Conservation (phyloP, 2,888 invertebrate genomes). For the Hypomecis atomaria region DNA sequence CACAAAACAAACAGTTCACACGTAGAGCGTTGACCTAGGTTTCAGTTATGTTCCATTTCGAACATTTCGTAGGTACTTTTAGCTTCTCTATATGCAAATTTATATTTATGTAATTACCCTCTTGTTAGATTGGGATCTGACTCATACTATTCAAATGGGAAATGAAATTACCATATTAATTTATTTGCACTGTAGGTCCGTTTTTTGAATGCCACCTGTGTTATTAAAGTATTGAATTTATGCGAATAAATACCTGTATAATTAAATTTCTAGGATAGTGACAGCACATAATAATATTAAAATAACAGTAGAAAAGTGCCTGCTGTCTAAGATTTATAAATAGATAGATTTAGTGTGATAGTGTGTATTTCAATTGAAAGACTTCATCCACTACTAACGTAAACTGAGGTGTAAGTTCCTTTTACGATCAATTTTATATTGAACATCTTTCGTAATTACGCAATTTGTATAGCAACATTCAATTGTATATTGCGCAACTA, state of each 20-base stretch:
- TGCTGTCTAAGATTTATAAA: not conserved
- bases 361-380: too few relatives aligned
- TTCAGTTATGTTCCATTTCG: slow-evolving; percentile 61
- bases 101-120: slow-evolving; percentile 68
- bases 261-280: slow-evolving; percentile 4
- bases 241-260: slow-evolving; percentile 5
- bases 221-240: slow-evolving; percentile 19
- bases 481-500: too few relatives aligned
- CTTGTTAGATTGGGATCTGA: slow-evolving; percentile 57
- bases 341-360: too few relatives aligned
- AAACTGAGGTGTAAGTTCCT: too few relatives aligned
- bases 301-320: slow-evolving; percentile 13
- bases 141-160: slow-evolving; percentile 56
- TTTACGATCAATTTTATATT: too few relatives aligned
- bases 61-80: slow-evolving; percentile 51
- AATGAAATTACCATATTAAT: slow-evolving; percentile 62
- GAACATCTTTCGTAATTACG: too few relatives aligned
- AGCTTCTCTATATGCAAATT: slow-evolving; percentile 69
- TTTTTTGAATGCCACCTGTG: slow-evolving; percentile 10
- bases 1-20: slow-evolving; percentile 56
- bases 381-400: too few relatives aligned
- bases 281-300: not conserved
- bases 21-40: slow-evolving; percentile 64
- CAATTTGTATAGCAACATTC: too few relatives aligned
- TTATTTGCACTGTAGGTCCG: slow-evolving; percentile 45